Evolutionary conservation across 2,113 vertebrate species (phyloP), one percentile per base, ranked within the genome.

Genomic region (Salvator merianae): DNA sequence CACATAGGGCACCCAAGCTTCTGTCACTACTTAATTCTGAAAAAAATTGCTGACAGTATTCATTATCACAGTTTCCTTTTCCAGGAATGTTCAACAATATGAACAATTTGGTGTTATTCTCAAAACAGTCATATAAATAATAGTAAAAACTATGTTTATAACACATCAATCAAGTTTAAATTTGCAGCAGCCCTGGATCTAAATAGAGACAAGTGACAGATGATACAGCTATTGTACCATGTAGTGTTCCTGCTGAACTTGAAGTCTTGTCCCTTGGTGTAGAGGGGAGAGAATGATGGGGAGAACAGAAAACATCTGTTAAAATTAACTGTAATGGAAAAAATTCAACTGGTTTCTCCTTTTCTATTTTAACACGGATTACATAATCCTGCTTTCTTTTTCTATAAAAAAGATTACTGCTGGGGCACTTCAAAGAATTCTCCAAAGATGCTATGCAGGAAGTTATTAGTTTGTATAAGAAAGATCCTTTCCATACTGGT

Each of bases 291-390:
- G 70, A 14, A 12, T n/a, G 30, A 69, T n/a, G 7, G 38, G 38
- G n/a, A 22, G 83, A 86, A 77, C 82, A 93, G 86, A 91, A 91
- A 93, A 91, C 59, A 93, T 91, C 91, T 93, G 89, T 87, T 89
- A 90, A 95, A 95, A 95, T 95, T 88, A 96, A 86, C 88, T 91
- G 84, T 77, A 92, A 89, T 87, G 92, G 94, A 95, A 96, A 95
- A 96, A 93, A 94, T 93, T 93, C 85, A 92, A 73, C 71, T 83
- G 88, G 77, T 63, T 88, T 55, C 59, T 92, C 86, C 81, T 84
- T 53, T 63, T 91, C 77, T 85, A 89, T 82, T 83, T 84, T 84
- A 92, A 88, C 63, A 87, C 59, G 26, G 80, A 73, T 73, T 82
- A 82, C 65, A 81, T 84, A 93, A 94, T 86, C 84, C 77, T 87